These are phyloP conservation scores for Montifringilla adamsi DNA, from an alignment of 2,113 vertebrate species.

Conservation along the genomic window DNA sequence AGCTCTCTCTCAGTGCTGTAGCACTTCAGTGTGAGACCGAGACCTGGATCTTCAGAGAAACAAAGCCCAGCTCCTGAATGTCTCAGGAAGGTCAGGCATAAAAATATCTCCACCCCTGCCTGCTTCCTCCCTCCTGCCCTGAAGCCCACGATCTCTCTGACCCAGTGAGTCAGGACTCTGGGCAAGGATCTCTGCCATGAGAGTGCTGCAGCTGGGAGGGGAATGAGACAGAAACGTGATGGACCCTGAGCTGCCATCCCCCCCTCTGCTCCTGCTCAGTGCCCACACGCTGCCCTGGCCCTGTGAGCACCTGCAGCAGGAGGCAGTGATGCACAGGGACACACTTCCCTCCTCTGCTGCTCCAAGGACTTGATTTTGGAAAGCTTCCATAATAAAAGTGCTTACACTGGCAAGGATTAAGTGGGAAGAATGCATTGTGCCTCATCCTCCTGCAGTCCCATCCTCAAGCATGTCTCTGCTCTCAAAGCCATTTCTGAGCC, in stretches of 20 bases:
- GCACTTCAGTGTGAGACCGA: neutral
- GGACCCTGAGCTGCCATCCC: neutral
- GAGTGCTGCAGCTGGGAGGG: neutral
- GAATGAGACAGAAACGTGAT: neutral
- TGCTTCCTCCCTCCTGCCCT: neutral
- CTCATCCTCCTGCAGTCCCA: neutral
- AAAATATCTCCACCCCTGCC: neutral
- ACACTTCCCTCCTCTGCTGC: neutral
- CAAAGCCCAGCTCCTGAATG: neutral
- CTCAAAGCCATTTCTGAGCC: conserved; percentile 21
- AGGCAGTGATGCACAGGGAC: neutral
- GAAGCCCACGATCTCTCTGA: neutral
- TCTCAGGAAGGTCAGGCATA: neutral
- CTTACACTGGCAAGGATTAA: neutral
- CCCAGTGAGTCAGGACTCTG: neutral
- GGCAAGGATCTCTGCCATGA: neutral
- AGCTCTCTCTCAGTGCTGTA: neutral
- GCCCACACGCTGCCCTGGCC: rapidly evolving
- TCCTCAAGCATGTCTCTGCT: neutral
- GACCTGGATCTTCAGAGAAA: neutral
- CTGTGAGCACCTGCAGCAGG: neutral
- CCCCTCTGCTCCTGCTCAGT: neutral
- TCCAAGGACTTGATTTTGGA: neutral
- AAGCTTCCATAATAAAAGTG: neutral
- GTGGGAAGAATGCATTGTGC: neutral